These are phyloP conservation scores for Pagetopsis macropterus DNA, from an alignment of 2,797 vertebrate species.

Conservation along the genomic window DNA sequence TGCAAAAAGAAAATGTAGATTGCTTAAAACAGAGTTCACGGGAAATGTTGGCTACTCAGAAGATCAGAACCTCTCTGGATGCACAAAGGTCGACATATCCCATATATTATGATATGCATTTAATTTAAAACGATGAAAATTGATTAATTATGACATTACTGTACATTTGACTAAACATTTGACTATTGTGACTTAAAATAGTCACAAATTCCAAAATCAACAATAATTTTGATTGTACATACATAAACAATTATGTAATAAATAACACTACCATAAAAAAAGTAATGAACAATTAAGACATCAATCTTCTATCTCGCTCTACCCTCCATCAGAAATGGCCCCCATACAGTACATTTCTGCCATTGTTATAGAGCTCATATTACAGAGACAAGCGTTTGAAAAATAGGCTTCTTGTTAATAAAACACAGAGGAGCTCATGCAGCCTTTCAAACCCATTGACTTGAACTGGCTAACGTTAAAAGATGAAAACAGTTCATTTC, in stretches of 20 bases:
- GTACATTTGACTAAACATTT: background rate
- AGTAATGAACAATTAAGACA: background rate
- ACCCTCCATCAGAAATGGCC: background rate
- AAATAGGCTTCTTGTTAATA: background rate
- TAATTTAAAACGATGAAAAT: too few relatives aligned
- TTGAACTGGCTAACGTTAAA: background rate
- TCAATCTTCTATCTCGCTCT: background rate
- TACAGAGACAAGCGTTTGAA: background rate
- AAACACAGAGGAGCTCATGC: background rate
- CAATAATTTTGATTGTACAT: background rate
- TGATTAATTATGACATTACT: too few relatives aligned
- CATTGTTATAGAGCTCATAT: background rate
- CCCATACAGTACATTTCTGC: background rate
- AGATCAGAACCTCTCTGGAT: background rate
- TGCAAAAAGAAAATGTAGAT: slow-evolving; percentile 1
- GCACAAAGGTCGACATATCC: background rate
- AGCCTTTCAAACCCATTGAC: background rate
- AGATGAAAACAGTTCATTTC: background rate
- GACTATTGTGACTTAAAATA: background rate
- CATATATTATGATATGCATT: too few relatives aligned
- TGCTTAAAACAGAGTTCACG: background rate
- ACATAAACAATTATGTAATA: background rate
- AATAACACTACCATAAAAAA: background rate
- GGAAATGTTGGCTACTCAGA: background rate
- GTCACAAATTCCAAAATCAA: background rate